phyloP scores from a whole-genome alignment of 2,113 vertebrate genomes.

The Boulengeromyrus knoepffleri region DNA sequence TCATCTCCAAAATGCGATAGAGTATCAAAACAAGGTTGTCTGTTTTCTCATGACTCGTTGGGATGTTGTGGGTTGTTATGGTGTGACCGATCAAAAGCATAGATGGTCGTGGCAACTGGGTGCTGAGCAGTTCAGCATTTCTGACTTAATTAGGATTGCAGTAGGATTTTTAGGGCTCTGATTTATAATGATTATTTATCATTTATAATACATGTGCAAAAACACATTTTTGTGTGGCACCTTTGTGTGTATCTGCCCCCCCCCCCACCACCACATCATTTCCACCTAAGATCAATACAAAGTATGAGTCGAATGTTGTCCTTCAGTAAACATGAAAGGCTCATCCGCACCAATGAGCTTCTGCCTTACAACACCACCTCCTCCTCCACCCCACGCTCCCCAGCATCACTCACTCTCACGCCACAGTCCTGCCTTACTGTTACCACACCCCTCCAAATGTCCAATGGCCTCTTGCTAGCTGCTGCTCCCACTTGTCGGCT shows the following conservation, averaged over 20 bases:
- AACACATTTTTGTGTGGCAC: background rate
- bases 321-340: slow-evolving; percentile 40
- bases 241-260: background rate
- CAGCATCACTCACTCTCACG: background rate
- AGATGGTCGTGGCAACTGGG: background rate
- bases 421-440: background rate
- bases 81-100: background rate
- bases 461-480: background rate
- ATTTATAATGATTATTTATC: background rate
- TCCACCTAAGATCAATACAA: slow-evolving; percentile 14
- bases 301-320: slow-evolving; percentile 26
- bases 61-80: background rate
- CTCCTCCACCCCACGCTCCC: slow-evolving; percentile 32
- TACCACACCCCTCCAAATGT: background rate
- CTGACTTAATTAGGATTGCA: background rate
- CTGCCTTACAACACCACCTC: slow-evolving; percentile 38
- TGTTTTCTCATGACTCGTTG: background rate
- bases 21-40: background rate
- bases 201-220: background rate
- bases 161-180: background rate
- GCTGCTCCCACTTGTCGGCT: background rate
- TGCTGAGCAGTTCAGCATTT: background rate
- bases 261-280: background rate
- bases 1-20: background rate
- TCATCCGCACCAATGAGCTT: slow-evolving; percentile 49